These are phyloP conservation scores for Corapipo altera DNA, from an alignment of 2,113 vertebrate genomes.

Conservation along the genomic window DNA sequence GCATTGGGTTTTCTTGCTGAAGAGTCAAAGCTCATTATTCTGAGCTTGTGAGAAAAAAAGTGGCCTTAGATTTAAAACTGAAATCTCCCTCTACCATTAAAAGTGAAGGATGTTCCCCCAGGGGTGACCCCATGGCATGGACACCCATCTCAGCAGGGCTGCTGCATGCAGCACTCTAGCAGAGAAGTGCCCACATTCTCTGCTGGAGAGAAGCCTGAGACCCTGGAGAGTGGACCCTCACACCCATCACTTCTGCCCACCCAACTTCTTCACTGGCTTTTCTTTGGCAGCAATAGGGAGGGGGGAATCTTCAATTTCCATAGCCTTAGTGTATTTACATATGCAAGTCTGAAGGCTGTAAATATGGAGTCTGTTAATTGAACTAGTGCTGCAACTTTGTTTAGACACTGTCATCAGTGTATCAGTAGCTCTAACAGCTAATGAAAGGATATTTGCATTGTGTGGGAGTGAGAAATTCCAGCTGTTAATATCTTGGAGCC, in stretches of 20 bases:
- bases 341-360: neutral
- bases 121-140: accelerated
- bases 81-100: neutral
- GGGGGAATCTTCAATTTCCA: neutral
- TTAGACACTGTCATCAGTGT: neutral
- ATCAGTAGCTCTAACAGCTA: neutral
- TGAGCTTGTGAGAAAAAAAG: neutral
- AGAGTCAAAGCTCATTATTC: neutral
- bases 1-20: neutral
- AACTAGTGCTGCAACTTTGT: neutral
- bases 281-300: neutral
- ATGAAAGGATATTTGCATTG: neutral
- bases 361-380: neutral
- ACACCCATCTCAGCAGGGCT: neutral
- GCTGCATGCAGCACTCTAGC: neutral
- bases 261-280: neutral
- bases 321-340: neutral
- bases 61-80: neutral
- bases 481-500: neutral
- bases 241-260: neutral
- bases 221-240: accelerated
- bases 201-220: accelerated
- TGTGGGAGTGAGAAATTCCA: neutral
- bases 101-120: neutral
- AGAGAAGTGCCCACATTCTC: neutral